These are phyloP conservation scores for Mellivora capensis DNA, from an alignment of 2,113 vertebrate species.

Conservation along the genomic window DNA sequence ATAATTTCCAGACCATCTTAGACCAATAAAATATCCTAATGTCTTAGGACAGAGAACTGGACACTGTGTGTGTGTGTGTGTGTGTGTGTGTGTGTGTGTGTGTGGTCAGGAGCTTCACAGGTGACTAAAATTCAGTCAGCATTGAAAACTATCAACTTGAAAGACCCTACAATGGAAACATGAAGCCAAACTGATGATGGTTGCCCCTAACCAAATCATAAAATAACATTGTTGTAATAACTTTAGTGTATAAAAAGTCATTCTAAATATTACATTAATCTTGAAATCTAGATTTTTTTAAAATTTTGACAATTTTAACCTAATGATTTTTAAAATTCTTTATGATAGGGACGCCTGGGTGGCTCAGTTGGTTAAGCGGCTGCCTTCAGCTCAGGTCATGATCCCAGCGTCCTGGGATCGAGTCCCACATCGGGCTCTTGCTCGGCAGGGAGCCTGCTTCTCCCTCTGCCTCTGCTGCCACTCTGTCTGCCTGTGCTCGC, in stretches of 20 bases:
- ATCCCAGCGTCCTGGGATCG: no score
- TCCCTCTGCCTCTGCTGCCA: no score
- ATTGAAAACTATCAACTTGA: not conserved
- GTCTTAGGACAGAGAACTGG: not conserved
- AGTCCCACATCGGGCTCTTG: no score
- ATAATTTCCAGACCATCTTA: not conserved
- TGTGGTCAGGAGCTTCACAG: not conserved
- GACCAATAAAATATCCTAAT: not conserved
- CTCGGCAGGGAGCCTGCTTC: no score
- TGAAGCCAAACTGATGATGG: not conserved
- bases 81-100: not conserved
- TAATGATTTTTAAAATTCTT: not conserved
- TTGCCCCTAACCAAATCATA: not conserved
- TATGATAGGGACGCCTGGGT: no score
- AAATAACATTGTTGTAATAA: not conserved
- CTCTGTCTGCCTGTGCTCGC: no score
- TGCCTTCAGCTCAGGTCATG: no score
- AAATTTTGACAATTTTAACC: not conserved
- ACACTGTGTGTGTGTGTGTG: not conserved
- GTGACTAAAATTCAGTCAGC: not conserved
- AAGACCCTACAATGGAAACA: not conserved
- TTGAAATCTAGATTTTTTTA: not conserved
- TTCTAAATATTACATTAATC: not conserved
- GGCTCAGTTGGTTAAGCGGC: no score
- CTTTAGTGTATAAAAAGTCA: not conserved